phyloP scores from a whole-genome alignment of 1,140 invertebrate species.

The Mya arenaria region DNA sequence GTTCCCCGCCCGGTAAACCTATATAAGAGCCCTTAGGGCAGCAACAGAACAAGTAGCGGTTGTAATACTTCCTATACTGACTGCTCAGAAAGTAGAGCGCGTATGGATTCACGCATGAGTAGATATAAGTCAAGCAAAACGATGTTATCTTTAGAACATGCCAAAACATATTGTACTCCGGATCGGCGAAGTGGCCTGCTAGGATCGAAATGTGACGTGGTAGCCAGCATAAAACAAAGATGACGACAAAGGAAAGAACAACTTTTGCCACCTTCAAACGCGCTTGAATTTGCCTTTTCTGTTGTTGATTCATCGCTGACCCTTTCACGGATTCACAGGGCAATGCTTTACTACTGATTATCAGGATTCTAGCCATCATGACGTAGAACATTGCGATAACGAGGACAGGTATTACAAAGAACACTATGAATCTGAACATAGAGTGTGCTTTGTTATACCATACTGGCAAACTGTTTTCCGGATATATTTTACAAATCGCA shows the following conservation, averaged over 20 bases:
- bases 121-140: slow-evolving; percentile 85
- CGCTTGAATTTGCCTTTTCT: slow-evolving; percentile 88
- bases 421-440: slow-evolving; percentile 89
- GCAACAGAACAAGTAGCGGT: slow-evolving; percentile 93
- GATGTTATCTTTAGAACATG: slow-evolving; percentile 90
- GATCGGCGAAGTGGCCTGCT: slow-evolving; percentile 91
- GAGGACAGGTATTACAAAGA: slow-evolving; percentile 91
- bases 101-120: slow-evolving; percentile 96
- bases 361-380: slow-evolving; percentile 92
- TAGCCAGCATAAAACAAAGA: slow-evolving; percentile 95
- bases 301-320: slow-evolving; percentile 72
- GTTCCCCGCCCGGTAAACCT: slow-evolving; percentile 62
- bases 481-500: slow-evolving; percentile 90
- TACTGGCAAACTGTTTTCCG: slow-evolving; percentile 85
- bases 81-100: slow-evolving; percentile 95
- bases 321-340: slow-evolving; percentile 71
- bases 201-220: slow-evolving; percentile 92
- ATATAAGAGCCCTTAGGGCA: slow-evolving; percentile 65
- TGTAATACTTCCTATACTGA: slow-evolving; percentile 94
- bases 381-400: slow-evolving; percentile 93
- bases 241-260: slow-evolving; percentile 93
- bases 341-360: slow-evolving; percentile 86
- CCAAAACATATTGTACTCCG: slow-evolving; percentile 93
- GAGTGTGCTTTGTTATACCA: slow-evolving; percentile 88
- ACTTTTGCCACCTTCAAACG: slow-evolving; percentile 95